Evolutionary conservation across 1,140 invertebrate genomes (phyloP), one percentile per base, ranked within the genome.

Genomic region (Vanessa tameamea): DNA sequence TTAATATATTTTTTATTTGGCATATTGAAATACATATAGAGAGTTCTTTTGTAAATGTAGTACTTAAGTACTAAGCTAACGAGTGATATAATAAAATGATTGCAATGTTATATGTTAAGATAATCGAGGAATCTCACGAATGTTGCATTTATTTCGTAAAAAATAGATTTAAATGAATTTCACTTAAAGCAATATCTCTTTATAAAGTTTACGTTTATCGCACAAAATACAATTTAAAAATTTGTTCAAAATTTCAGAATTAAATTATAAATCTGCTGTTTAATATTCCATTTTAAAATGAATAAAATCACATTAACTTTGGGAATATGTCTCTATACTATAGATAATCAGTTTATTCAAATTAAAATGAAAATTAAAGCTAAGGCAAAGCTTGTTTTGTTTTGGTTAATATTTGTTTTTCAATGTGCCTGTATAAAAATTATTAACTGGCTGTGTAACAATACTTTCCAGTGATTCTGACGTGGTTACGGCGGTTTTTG

Each of bases 391-490:
- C 12, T 26, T 31, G 16, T 20, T 31, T 63, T 9, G 31, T 3
- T 31, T 1, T 37, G 31, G 9, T 13, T 26, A 47, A 51, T 9
- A 11, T 66, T 50, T 31, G 13, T 66, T 66, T 50, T 66, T 66
- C 64, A 51, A 66, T 66, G 64, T 66, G 64, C 64, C 64, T 50
- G 9, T 23, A 3, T 14, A 23, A 51, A 50, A 15, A 15, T 37
- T 15, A 12, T 20, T 61, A 37, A 13, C 64, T 66, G 64, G 64
- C 47, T 66, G 48, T 66, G 64, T 66, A 26, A 51, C 26, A 16
- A 68, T 55, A 47, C 16, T 50, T 53, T 71, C 69, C 69, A 71
- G 61, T 71, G 69, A 50, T 66, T 23, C 16, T 66, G 64, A 37
- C 57, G 23, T 9, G 57, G 57, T 59, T 71, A 47, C 31, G 48